phyloP scores from a whole-genome alignment of 1,140 invertebrate genomes.

The Drosophila nasuta region DNA sequence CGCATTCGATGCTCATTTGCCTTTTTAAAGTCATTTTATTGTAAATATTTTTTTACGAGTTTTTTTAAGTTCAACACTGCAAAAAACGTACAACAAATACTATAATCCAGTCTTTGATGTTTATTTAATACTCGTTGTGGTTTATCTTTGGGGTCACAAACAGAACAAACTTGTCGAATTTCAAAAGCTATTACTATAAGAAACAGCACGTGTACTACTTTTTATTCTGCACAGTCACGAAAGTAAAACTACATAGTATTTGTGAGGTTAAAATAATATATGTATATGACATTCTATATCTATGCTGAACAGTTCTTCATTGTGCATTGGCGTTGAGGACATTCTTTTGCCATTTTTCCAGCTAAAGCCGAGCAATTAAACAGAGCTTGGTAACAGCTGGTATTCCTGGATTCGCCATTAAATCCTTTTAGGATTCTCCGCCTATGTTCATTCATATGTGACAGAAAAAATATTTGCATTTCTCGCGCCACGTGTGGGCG shows the following conservation, averaged over 20 bases:
- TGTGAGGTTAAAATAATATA: background rate
- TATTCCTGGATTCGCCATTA: slow-evolving; percentile 2
- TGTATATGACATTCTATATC: background rate
- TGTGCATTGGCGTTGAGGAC: too few relatives aligned
- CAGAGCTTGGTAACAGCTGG: slow-evolving; percentile 29
- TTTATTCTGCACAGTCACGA: background rate
- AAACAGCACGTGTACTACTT: background rate
- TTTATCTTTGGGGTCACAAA: background rate
- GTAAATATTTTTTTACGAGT: background rate
- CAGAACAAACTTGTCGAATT: background rate
- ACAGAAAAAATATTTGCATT: slow-evolving; percentile 31
- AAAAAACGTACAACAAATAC: background rate
- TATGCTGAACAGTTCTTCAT: background rate
- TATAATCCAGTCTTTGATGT: background rate
- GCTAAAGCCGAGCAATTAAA: slow-evolving; percentile 24
- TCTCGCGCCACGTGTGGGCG: background rate
- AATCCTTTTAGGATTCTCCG: slow-evolving; percentile 14
- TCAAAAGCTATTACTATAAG: background rate
- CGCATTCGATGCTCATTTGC: background rate
- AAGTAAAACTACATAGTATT: background rate
- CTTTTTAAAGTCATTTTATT: background rate
- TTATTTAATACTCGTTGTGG: background rate
- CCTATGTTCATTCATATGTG: slow-evolving; percentile 23
- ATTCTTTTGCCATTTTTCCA: background rate
- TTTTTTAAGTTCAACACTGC: background rate